Evolutionary conservation across 1,140 invertebrate species (phyloP).

Genomic region (Hyles vespertilio): DNA sequence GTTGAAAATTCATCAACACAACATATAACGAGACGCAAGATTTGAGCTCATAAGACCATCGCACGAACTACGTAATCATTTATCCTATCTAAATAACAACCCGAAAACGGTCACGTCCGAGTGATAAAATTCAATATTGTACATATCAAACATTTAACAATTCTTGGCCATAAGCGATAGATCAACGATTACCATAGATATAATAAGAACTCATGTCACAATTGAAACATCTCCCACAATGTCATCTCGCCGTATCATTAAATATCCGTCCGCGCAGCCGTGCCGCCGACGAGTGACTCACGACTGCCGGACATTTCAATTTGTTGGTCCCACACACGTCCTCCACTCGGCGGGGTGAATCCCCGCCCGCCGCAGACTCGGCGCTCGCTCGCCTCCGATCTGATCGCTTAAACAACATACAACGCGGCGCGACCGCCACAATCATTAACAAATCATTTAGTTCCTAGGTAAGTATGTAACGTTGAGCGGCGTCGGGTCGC

Average conservation of each 20-base stretch:
- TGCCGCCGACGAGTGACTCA: neutral
- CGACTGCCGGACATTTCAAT: slow-evolving; percentile 25
- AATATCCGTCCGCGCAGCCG: too few relatives aligned
- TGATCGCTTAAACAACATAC: slow-evolving; percentile 50
- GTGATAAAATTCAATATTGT: slow-evolving; percentile 20
- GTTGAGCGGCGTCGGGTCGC: slow-evolving; percentile 19
- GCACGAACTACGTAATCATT: slow-evolving; percentile 5
- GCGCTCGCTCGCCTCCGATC: slow-evolving; percentile 25
- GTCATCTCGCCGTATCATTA: too few relatives aligned
- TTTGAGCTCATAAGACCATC: slow-evolving; percentile 10
- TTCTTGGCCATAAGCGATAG: neutral
- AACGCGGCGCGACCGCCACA: slow-evolving; percentile 39
- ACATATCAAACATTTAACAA: slow-evolving; percentile 9
- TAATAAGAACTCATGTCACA: too few relatives aligned
- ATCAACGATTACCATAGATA: too few relatives aligned
- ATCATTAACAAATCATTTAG: slow-evolving; percentile 50
- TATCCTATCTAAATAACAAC: slow-evolving; percentile 59
- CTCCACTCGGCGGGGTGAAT: slow-evolving; percentile 2
- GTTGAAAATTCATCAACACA: too few relatives aligned
- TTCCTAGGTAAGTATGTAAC: slow-evolving; percentile 29
- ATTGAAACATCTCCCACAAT: too few relatives aligned
- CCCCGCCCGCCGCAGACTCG: neutral
- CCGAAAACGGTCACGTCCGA: slow-evolving; percentile 51
- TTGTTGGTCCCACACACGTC: slow-evolving; percentile 58
- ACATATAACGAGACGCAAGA: slow-evolving; percentile 4